Percentiles rank a stretch among this genome's conserved stretches.
Conservation (phyloP, 1,140 invertebrate species). For the Drosophila nasuta region DNA sequence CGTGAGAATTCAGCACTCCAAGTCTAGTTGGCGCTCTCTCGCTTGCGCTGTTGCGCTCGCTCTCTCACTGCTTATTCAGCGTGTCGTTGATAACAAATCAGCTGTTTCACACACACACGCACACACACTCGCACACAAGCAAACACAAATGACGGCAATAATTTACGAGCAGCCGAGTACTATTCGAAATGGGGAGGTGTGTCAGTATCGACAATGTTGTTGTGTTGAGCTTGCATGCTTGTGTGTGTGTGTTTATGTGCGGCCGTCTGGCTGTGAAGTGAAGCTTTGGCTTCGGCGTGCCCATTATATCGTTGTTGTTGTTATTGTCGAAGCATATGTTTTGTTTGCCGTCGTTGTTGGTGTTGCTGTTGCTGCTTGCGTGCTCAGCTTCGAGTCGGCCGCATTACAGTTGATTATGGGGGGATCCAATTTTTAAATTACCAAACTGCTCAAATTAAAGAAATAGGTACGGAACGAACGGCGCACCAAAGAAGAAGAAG, state of each 20-base stretch:
- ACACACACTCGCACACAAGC: slow-evolving; percentile 12
- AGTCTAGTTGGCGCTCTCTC: slow-evolving; percentile 27
- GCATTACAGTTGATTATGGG: slow-evolving; percentile 79
- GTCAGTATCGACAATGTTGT: slow-evolving; percentile 42
- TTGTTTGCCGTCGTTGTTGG: slow-evolving; percentile 39
- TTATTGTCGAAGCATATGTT: slow-evolving; percentile 61
- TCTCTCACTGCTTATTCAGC: slow-evolving; percentile 63
- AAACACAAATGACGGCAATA: slow-evolving; percentile 25
- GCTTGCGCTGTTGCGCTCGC: slow-evolving; percentile 19
- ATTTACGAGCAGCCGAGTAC: slow-evolving; percentile 44
- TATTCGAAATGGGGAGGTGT: slow-evolving; percentile 63
- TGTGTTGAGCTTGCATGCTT: background rate
- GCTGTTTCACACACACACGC: slow-evolving; percentile 61
- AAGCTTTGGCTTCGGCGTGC: slow-evolving; percentile 49
- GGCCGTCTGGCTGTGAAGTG: slow-evolving; percentile 57
- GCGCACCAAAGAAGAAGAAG: slow-evolving; percentile 7
- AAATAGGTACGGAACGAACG: slow-evolving; percentile 54
- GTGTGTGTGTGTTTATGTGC: slow-evolving; percentile 40
- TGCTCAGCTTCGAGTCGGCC: slow-evolving; percentile 72
- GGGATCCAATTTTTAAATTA: slow-evolving; percentile 74
- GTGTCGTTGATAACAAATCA: slow-evolving; percentile 71
- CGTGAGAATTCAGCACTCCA: slow-evolving; percentile 44
- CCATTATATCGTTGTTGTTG: slow-evolving; percentile 37
- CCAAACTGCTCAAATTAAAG: slow-evolving; percentile 78
- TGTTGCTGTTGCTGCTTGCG: slow-evolving; percentile 61